Conservation (phyloP, 2,797 vertebrate species). For the Lophotriccus pileatus region DNA sequence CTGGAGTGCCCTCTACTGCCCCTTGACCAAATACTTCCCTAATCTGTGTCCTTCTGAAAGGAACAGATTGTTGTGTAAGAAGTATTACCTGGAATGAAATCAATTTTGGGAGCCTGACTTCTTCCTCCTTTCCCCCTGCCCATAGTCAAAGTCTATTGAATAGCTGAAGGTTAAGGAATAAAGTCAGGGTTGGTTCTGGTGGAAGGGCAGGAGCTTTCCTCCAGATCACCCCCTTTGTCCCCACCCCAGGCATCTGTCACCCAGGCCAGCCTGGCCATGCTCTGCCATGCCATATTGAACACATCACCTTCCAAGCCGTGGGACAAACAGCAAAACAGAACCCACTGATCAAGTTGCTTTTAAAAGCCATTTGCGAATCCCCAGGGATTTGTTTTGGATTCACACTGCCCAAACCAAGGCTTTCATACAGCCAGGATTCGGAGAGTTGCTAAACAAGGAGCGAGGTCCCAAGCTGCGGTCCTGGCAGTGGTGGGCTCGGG, state of each 20-base stretch:
- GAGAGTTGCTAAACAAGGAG: not conserved
- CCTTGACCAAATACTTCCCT: constrained; percentile 84
- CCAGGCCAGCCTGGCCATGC: accelerated
- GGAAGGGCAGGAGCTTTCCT: not conserved
- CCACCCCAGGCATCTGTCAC: not conserved
- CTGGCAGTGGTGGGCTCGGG: accelerated
- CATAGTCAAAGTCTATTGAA: not conserved
- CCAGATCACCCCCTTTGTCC: not conserved
- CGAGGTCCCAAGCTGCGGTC: not conserved
- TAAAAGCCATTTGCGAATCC: not conserved
- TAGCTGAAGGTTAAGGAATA: not conserved
- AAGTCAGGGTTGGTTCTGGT: not conserved
- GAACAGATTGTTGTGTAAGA: constrained; percentile 40
- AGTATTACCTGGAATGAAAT: constrained; percentile 35
- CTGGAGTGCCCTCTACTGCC: constrained; percentile 95
- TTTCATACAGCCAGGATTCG: not conserved
- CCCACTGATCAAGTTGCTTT: not conserved
- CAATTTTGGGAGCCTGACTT: not conserved
- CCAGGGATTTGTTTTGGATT: not conserved
- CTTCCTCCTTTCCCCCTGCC: not conserved
- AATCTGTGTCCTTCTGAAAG: constrained; percentile 79
- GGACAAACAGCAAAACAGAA: not conserved
- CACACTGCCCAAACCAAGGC: not conserved
- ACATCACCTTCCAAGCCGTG: not conserved
- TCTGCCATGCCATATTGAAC: not conserved